Evolutionary conservation across 2,888 invertebrate species (phyloP).

Genomic region (Phania funesta): DNA sequence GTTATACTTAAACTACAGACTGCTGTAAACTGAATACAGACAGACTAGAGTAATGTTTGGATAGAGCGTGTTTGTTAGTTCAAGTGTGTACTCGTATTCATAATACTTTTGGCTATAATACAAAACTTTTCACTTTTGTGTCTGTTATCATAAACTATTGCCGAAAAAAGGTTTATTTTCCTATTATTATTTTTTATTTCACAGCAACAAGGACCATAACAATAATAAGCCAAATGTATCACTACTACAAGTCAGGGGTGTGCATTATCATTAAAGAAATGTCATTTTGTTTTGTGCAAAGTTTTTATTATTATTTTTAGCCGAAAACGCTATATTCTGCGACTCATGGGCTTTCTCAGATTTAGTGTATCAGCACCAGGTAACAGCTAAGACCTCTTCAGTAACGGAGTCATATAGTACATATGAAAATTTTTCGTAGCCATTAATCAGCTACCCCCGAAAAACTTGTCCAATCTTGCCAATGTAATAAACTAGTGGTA

Average conservation of each 20-base stretch:
- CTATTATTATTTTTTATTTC: background rate
- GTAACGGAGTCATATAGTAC: too few relatives aligned
- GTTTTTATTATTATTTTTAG: too few relatives aligned
- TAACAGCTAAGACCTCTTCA: too few relatives aligned
- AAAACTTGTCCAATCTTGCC: too few relatives aligned
- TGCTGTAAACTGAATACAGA: conserved; percentile 25
- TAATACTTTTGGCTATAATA: conserved; percentile 52
- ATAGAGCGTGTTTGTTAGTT: conserved; percentile 26
- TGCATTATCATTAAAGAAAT: background rate
- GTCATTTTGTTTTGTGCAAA: too few relatives aligned
- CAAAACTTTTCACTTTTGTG: conserved; percentile 49
- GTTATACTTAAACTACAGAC: conserved; percentile 54
- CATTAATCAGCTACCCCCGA: too few relatives aligned
- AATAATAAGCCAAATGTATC: conserved; percentile 2
- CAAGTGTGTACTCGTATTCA: conserved; percentile 33
- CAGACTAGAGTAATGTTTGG: conserved; percentile 20
- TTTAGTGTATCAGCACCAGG: too few relatives aligned
- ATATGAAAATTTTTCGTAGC: too few relatives aligned
- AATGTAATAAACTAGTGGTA: too few relatives aligned
- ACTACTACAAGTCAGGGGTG: background rate
- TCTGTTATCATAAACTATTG: conserved; percentile 55
- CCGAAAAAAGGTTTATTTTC: conserved; percentile 21
- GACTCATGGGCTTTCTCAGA: too few relatives aligned
- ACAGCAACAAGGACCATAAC: conserved; percentile 9
- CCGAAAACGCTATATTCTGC: too few relatives aligned